Base-by-base conservation (phyloP, 1,140 invertebrate species). In the Dendrolimus punctatus region DNA sequence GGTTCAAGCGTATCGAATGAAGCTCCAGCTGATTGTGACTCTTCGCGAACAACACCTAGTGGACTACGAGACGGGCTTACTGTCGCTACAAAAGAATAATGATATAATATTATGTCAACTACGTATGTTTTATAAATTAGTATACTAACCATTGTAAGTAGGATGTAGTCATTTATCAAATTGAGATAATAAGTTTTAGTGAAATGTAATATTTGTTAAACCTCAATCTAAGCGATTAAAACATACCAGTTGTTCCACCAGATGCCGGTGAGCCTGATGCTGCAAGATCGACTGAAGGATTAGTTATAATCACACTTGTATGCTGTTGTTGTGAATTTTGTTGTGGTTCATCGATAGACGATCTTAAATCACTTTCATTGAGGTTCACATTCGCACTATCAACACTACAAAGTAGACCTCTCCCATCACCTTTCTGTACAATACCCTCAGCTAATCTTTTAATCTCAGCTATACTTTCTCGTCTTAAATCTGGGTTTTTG, bases 301-400 rank as follows among this genome's bases (percentile, higher is more conserved):
- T 91, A 0, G 91, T 92, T 3, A 92, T 89, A 62, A 92, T 92
- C 3, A 92, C 91, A 54, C 90, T 90, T 0, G 87, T 89, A 58
- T 83, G 79, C 53, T 80, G 76, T 42, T 72, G 72, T 7, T 68
- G 71, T 10, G 69, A 55, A 37, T 52, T 69, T 1, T 56, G 57
- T 40, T 58, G 49, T 6, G 38, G 58, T 46, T 84, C 80, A 53
- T 83, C 76, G 7, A 76, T 47, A 4, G 73, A 71, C 3, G 70
- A 60, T 40, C 66, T 75, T n/a, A 70, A 49, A 36, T 85, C 81
- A 51, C 63, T 79, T 4, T 82, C 82, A 46, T 80, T 79, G 6
- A 81, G 45, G 53, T 78, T 83, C 7, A 68, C 60, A 68, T 78
- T 83, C 5, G 67, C 78, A 67, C 80, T 85, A 57, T 85, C 84